Evolutionary conservation across 2,113 vertebrate genomes (phyloP), one percentile per base, ranked within the genome.

Genomic region (Otocyon megalotis): DNA sequence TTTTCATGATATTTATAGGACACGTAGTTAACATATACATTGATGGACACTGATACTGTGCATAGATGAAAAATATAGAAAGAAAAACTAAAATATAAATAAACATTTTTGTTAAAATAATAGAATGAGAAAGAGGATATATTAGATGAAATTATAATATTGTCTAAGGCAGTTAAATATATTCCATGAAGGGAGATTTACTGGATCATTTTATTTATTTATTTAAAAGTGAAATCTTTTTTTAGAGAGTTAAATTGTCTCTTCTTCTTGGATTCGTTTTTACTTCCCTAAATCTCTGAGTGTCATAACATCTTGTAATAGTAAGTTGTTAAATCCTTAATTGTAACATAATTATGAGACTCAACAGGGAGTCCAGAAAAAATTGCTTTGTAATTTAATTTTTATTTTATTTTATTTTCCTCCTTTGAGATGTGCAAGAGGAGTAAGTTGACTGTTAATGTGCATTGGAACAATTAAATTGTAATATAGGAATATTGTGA

Each of bases 331-430:
- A 97, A 86, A 80, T 96, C 32, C 28, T 94, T 95, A 93, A 94
- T 94, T 17, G 22, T 84, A 15, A 20, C 53, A 92, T 96, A 93
- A 97, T 98, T 97, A 97, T 63, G 53, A 93, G 79, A 84, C 93
- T 89, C 96, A 84, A 11, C 43, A 93, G 94, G 96, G 79, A 97
- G 91, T 88, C 65, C 67, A 93, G 43, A 86, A 94, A 95, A 88
- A 94, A 94, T 56, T 62, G 54, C 79, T 80, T 72, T 94, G 88
- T 85, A 90, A 95, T 91, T 96, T 90, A 94, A 63, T 84, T 92
- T 97, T 76, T 82, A 48, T 88, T 94, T 90, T 60, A 76, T 81
- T 90, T 90, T 97, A 80, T 80, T 91, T 97, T 96, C 92, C 43
- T 94, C 16, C 24, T 65, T 77, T 76, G 65, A 77, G 19, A 89